Base-by-base conservation (phyloP, 2,888 invertebrate species). In the Trilocha varians region DNA sequence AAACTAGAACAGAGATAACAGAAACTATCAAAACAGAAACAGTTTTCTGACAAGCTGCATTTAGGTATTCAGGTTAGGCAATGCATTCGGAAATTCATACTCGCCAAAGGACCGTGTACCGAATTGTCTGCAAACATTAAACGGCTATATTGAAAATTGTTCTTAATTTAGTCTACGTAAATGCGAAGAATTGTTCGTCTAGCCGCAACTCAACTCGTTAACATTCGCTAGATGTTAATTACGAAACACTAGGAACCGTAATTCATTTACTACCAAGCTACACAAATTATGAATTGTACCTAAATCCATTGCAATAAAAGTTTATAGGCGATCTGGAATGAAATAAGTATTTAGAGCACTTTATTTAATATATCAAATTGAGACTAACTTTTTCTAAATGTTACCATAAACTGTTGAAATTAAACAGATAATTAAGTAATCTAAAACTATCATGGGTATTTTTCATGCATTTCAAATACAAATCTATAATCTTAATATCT, bases 101-200 rank as follows among this genome's bases (percentile, higher is more conserved):
- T 62, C 54, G 53, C 64, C 59, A 67, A 62, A 61, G 64, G 70
- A 66, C 76, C 71, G 62, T 75, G 74, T 74, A 70, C 73, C 70
- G 69, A 78, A 78, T 77, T 74, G 70, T 72, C 71, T 71, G 65
- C 65, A 65, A 73, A 75, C 75, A 78, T 66, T 68, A 73, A 78
- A 72, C 64, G 62, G 67, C 62, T 70, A 71, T 72, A 68, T 70
- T 69, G 68, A 73, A 73, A 77, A 77, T 78, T 77, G 76, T 70
- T 73, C 70, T 74, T 69, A 72, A 78, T 77, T 77, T 72, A 72
- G 70, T 64, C 60, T 71, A 67, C 64, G 66, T 67, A 68, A 66
- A 62, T 60, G 62, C 50, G 49, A 57, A n/a, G n/a, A n/a, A 44
- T 48, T 55, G 47, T 52, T 51, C 46, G 65, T 62, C 64, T 63